Evolutionary conservation across 2,113 vertebrate species (phyloP).

Genomic region (Euleptes europaea): DNA sequence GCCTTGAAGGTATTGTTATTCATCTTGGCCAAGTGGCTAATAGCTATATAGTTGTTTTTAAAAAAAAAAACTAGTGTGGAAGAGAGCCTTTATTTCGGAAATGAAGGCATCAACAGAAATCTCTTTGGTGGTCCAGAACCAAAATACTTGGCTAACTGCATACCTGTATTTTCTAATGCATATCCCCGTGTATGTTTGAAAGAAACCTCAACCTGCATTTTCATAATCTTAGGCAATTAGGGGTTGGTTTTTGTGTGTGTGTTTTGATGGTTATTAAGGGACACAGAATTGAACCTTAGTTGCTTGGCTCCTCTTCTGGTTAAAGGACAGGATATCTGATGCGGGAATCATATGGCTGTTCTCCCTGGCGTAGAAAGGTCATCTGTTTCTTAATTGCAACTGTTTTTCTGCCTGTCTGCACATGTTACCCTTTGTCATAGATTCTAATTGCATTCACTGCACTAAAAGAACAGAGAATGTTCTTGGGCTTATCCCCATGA

Average conservation of each 20-base stretch:
- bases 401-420: constrained; percentile 24
- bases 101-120: neutral
- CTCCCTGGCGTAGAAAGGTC: rapidly evolving
- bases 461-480: too few relatives aligned
- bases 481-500: neutral
- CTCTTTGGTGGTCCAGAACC: neutral
- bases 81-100: neutral
- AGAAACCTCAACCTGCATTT: too few relatives aligned
- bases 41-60: neutral
- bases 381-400: constrained; percentile 8
- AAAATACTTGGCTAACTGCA: neutral
- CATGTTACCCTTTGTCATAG: neutral
- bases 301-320: constrained; percentile 37
- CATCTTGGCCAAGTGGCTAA: neutral
- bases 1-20: neutral
- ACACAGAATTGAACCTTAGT: constrained; percentile 14
- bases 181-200: too few relatives aligned
- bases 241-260: too few relatives aligned
- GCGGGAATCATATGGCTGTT: constrained; percentile 11
- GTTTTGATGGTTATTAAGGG: constrained; percentile 16
- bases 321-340: constrained; percentile 25
- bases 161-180: neutral
- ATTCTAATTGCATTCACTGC: neutral
- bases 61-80: neutral
- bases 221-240: too few relatives aligned